These are phyloP conservation scores for Esperia sulphurella DNA, from an alignment of 2,888 invertebrate genomes.

Conservation along the genomic window DNA sequence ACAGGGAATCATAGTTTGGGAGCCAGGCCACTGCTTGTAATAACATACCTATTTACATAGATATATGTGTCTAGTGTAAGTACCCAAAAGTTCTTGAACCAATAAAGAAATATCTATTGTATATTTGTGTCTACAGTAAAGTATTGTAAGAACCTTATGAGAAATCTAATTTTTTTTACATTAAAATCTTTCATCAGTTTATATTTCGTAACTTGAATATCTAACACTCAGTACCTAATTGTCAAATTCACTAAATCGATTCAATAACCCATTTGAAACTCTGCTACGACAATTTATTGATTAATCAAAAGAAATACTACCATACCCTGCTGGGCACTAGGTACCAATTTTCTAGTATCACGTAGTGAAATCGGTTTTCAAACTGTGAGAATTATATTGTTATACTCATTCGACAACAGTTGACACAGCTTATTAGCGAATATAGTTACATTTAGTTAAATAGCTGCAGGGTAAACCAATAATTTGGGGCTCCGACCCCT, in stretches of 20 bases:
- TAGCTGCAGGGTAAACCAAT: conserved; percentile 67
- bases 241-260: neutral
- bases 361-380: conserved; percentile 46
- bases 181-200: too few species aligned
- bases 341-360: conserved; percentile 32
- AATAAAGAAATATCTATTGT: too few species aligned
- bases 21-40: too few species aligned
- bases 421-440: conserved; percentile 67
- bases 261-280: conserved; percentile 7
- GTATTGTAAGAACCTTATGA: too few species aligned
- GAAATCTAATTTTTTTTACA: too few species aligned
- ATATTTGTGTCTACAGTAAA: too few species aligned
- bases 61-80: too few species aligned
- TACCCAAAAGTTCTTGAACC: too few species aligned
- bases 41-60: too few species aligned
- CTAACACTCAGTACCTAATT: too few species aligned
- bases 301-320: conserved; percentile 4
- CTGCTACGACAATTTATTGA: neutral
- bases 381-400: conserved; percentile 36
- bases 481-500: conserved; percentile 59
- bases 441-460: conserved; percentile 59
- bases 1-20: too few species aligned
- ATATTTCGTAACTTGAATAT: too few species aligned
- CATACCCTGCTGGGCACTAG: conserved; percentile 30
- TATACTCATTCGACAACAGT: conserved; percentile 43